Evolutionary conservation across 2,113 vertebrate species (phyloP), one percentile per base, ranked within the genome.

Genomic region (Scolopax mira): DNA sequence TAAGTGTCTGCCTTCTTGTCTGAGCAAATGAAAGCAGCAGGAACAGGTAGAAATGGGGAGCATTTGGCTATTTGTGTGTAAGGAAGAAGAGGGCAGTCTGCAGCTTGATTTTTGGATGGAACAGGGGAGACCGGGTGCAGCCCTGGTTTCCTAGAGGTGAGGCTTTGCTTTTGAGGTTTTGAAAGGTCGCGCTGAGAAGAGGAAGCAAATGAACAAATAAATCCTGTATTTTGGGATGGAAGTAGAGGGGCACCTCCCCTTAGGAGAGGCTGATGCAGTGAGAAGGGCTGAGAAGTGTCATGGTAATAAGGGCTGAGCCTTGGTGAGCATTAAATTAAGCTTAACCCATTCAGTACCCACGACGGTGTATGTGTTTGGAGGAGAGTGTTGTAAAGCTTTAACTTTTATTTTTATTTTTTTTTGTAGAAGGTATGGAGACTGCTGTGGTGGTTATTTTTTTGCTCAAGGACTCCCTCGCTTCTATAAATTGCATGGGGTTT

Each of bases 41-140:
- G 48, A 64, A 21, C 3, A 71, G 24, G 35, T 37, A 30, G 73
- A 37, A 30, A 54, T 8, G 0, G 2, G 28, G 30, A 41, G 27
- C 4, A 1, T 57, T 58, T 61, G 54, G 35, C 54, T 71, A 1
- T 25, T 39, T 51, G 11, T 35, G 3, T 44, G 31, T 37, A 28
- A 33, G n/a, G 41, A 75, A 27, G 65, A 39, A 24, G n/a, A 33
- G 8, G 6, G 28, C 22, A 28, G 39, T 27, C 44, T 61, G 57
- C 42, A 84, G 44, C 22, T 49, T 41, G 42, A 1, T 18, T 55
- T 44, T 24, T 6, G 42, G 13, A 4, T 62, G 44, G 54, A 51
- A 1, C 0, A 4, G 35, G 33, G 17, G 27, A 64, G 35, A 17
- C 8, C 1, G 2, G 33, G 18, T 64, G 24, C 61, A 75, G 69